Conservation (phyloP, 1,140 invertebrate species). For the Phthorimaea operculella region DNA sequence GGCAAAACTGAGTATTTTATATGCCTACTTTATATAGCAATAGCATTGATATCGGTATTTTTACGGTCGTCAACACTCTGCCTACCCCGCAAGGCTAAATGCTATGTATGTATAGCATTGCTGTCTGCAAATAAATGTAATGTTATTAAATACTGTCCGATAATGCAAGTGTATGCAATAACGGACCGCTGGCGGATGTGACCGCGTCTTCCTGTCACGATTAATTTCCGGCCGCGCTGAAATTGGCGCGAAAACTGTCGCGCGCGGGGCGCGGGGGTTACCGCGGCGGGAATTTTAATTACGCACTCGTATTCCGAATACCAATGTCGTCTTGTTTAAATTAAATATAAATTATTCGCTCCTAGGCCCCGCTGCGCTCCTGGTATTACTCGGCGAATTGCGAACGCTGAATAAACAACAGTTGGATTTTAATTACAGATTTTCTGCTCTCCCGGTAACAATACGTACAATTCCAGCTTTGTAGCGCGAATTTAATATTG, state of each 20-base stretch:
- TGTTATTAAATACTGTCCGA: slow-evolving; percentile 15
- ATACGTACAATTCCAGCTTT: background rate
- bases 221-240: slow-evolving; percentile 66
- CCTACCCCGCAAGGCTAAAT: too few relatives aligned
- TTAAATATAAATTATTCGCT: slow-evolving; percentile 67
- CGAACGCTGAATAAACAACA: slow-evolving; percentile 45
- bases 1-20: too few relatives aligned
- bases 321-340: slow-evolving; percentile 67
- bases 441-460: slow-evolving; percentile 16
- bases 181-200: slow-evolving; percentile 60
- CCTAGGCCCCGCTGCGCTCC: slow-evolving; percentile 50
- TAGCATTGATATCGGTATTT: too few relatives aligned
- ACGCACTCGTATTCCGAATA: slow-evolving; percentile 67
- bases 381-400: slow-evolving; percentile 48
- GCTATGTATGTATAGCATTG: background rate
- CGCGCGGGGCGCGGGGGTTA: slow-evolving; percentile 25
- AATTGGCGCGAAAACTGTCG: slow-evolving; percentile 68
- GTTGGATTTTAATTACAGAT: slow-evolving; percentile 46
- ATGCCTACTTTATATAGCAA: too few relatives aligned
- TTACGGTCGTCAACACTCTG: too few relatives aligned
- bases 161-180: slow-evolving; percentile 41
- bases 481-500: background rate
- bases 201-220: slow-evolving; percentile 67
- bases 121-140: background rate
- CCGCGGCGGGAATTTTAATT: slow-evolving; percentile 67